These are phyloP conservation scores for Oryzias sinensis DNA, from an alignment of 2,797 vertebrate species.

Conservation along the genomic window DNA sequence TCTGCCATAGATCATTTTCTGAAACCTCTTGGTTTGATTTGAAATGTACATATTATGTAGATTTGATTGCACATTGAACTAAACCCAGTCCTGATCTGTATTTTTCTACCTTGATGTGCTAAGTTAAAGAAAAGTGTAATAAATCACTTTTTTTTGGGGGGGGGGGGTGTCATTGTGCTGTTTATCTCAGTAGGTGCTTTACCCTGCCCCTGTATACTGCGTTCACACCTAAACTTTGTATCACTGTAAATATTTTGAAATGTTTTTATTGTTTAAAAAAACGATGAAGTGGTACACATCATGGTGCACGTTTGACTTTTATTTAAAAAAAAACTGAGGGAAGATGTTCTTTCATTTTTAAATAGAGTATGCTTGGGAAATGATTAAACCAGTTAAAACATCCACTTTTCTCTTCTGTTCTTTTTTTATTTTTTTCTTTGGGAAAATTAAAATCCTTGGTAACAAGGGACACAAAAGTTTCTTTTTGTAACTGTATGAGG, in stretches of 20 bases:
- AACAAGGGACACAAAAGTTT: no score
- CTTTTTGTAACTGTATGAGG: neutral
- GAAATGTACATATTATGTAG: constrained; percentile 55
- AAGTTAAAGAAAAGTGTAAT: constrained; percentile 36
- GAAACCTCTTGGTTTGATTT: constrained; percentile 49
- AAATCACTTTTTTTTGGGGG: constrained; percentile 4
- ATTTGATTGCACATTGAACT: constrained; percentile 42
- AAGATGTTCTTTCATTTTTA: constrained; percentile 9
- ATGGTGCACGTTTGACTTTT: constrained; percentile 11
- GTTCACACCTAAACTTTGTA: constrained; percentile 45
- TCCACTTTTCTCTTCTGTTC: constrained; percentile 3
- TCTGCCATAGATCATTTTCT: constrained; percentile 46
- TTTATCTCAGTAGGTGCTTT: constrained; percentile 15
- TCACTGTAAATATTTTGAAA: constrained; percentile 66
- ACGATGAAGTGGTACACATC: constrained; percentile 10
- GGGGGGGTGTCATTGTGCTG: constrained; percentile 19
- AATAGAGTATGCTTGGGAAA: constrained; percentile 30
- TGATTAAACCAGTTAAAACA: constrained; percentile 41
- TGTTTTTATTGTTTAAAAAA: constrained; percentile 40
- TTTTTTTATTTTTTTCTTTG: neutral
- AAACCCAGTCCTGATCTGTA: constrained; percentile 32
- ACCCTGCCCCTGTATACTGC: constrained; percentile 13
- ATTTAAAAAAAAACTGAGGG: constrained; percentile 27
- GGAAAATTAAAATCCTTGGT: neutral
- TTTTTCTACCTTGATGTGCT: constrained; percentile 58